Evolutionary conservation across 2,113 vertebrate species (phyloP), one percentile per base, ranked within the genome.

Genomic region (Heterocephalus glaber): DNA sequence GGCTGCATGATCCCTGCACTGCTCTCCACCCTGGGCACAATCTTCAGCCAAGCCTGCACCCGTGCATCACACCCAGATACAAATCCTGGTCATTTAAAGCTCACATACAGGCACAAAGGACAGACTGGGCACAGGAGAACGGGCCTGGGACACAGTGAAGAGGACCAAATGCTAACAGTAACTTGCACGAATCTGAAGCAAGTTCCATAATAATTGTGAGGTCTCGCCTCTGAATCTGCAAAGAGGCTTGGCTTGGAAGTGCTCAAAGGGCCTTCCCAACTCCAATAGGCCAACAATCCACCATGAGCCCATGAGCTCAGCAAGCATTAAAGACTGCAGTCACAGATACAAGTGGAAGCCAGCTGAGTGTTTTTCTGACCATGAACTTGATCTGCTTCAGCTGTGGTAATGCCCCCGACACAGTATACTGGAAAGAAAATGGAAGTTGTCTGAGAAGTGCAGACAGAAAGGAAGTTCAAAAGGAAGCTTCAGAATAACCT

Each of bases 391-490:
- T 93, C 86, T 66, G 80, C 94, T 41, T 95, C 95, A 93, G 92
- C 92, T 94, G 95, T 76, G 76, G 58, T 84, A 54, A 92, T 92
- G 94, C 89, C 58, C 79, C 66, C 63, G 76, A 86, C 77, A 95
- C 7, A 89, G n/a, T 56, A 70, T 17, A 13, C 3, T 60, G 76
- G 82, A 68, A 92, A 84, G 44, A 94, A 97, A 93, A 94, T 66
- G 92, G 68, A 91, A 96, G 68, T 30, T 68, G 38, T 74, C 94
- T 86, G 68, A 89, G 63, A 94, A 54, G 49, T 52, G n/a, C 70
- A 92, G 95, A 93, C 89, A 86, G 52, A 95, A 80, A 61, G 58
- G 54, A 83, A 96, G 86, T 92, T 97, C 74, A 94, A 96, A 97
- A 66, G 65, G 90, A 24, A 28, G 61, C 30, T 79, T 76, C 24